Evolutionary conservation across 2,888 invertebrate species (phyloP).

Genomic region (Megalurothrips usitatus): DNA sequence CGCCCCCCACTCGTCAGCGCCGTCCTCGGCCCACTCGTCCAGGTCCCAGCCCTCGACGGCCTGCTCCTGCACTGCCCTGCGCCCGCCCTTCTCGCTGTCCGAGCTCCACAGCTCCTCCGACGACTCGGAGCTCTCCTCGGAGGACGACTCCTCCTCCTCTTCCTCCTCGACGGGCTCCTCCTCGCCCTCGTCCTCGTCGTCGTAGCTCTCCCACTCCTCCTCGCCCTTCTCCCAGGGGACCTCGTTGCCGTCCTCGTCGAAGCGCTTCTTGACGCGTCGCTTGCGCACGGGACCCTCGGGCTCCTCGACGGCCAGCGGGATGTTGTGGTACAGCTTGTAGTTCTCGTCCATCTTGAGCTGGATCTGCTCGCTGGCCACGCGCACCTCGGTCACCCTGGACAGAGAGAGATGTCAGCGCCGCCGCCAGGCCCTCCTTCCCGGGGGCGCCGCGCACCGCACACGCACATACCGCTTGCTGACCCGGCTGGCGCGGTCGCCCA

Average conservation of each 20-base stretch:
- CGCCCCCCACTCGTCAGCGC: too few relatives aligned
- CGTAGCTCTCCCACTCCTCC: slow-evolving; percentile 24
- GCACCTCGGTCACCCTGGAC: slow-evolving; percentile 49
- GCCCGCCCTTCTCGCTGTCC: slow-evolving; percentile 9
- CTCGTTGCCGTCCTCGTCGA: slow-evolving; percentile 64
- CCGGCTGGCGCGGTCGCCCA: slow-evolving; percentile 49
- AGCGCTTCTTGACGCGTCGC: neutral
- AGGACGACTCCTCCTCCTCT: slow-evolving; percentile 33
- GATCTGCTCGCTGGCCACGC: slow-evolving; percentile 55
- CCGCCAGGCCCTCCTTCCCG: too few relatives aligned
- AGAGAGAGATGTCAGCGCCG: slow-evolving; percentile 16
- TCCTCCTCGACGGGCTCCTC: slow-evolving; percentile 35
- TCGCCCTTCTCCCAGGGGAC: slow-evolving; percentile 44
- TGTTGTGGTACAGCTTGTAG: slow-evolving; percentile 64
- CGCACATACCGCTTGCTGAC: slow-evolving; percentile 45
- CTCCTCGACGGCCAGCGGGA: slow-evolving; percentile 43
- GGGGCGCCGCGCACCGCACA: too few relatives aligned
- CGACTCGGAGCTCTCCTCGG: slow-evolving; percentile 15
- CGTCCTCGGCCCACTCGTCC: slow-evolving; percentile 9
- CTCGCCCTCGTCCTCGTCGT: slow-evolving; percentile 32
- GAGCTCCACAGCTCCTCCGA: slow-evolving; percentile 18
- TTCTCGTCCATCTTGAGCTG: slow-evolving; percentile 58
- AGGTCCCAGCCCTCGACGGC: slow-evolving; percentile 1
- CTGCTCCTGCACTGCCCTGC: neutral
- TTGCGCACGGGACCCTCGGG: neutral